phyloP scores from a whole-genome alignment of 2,797 vertebrate species.

The Hylomyscus alleni region DNA sequence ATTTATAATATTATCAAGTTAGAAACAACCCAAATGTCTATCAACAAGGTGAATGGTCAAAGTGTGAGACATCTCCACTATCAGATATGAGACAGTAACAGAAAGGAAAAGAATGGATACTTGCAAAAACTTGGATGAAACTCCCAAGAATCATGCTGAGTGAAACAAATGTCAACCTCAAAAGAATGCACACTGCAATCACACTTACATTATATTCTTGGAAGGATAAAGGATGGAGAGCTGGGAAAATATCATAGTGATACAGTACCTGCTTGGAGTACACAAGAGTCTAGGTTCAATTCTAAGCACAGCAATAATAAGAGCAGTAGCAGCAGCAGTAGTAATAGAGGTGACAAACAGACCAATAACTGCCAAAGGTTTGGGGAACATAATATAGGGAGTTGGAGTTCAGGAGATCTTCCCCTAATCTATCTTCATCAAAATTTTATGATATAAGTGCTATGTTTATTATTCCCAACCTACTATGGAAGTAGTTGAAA shows the following conservation, averaged over 20 bases:
- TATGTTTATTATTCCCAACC: neutral
- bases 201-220: constrained; percentile 18
- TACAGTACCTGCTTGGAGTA: neutral
- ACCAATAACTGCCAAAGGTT: neutral
- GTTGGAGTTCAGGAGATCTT: neutral
- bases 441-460: neutral
- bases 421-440: neutral
- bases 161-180: constrained; percentile 1
- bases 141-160: neutral
- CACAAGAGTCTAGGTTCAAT: neutral
- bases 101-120: neutral
- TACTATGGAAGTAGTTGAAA: neutral
- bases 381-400: neutral
- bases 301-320: neutral
- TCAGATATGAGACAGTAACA: neutral
- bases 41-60: neutral
- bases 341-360: neutral
- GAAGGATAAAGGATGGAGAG: neutral
- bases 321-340: no score
- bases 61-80: neutral
- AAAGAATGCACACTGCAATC: neutral
- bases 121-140: neutral
- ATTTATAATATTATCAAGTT: neutral
- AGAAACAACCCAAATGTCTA: neutral
- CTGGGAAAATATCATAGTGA: neutral